Base-by-base conservation (phyloP, 2,113 vertebrate species). In the Cisticola juncidis region DNA sequence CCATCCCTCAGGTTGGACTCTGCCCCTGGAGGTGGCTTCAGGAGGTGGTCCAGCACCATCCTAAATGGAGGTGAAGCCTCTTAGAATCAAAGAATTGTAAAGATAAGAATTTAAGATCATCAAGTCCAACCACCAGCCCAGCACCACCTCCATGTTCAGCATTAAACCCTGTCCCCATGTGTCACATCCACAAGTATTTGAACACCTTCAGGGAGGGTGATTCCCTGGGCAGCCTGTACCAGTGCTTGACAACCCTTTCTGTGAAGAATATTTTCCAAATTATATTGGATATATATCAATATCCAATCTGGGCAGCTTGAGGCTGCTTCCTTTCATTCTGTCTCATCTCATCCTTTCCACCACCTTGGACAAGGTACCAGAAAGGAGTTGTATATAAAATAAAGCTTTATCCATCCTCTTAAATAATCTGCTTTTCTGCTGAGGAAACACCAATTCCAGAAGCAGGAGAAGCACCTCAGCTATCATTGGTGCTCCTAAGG, bases 1-100 rank as follows among this genome's bases (percentile, higher is more conserved):
- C 28, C 57, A 70, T 19, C 4, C 1, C 35, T 69, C 3, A 0
- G 1, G 14, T 14, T 48, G 38, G 66, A 11, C 33, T 35, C n/a
- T 35, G 18, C 25, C 31, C 25, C 36, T 51, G 56, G 31, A 35
- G 58, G 26, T 13, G 18, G 8, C 57, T 69, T 24, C 74, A 78
- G 25, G 17, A 86, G 40, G 4, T 38, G 45, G 13, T 44, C 42
- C 24, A 57, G 47, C 53, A 76, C 15, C 3, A 3, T 26, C 23
- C 23, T 53, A 82, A 79, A 80, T 7, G 14, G 1, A 50, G 35
- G 11, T 25, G 33, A 83, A 61, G 22, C 6, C 11, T 38, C 53
- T 31, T 7, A 50, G 31, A 28, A 47, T 53, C 38, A 36, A 38
- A 61, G 16, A n/a, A 47, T 23, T 74, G 29, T 35, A 48, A 65